Evolutionary conservation across 2,113 vertebrate species (phyloP).

Genomic region (Lepisosteus osseus): DNA sequence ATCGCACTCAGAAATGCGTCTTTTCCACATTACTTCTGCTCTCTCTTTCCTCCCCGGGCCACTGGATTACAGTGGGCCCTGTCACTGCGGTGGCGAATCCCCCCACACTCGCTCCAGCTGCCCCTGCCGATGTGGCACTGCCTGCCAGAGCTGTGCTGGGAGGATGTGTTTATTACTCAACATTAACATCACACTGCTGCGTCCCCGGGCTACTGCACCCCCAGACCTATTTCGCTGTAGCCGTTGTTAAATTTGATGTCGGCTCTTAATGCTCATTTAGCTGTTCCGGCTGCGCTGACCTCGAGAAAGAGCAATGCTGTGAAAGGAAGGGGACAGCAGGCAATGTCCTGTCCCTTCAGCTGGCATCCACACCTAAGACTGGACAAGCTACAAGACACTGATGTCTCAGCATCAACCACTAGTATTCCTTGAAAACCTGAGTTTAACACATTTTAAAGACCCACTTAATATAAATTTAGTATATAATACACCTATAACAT

Average conservation of each 20-base stretch:
- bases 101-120: neutral
- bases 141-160: neutral
- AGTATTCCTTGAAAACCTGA: no score
- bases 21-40: neutral
- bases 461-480: no score
- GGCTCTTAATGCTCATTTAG: slow-evolving; percentile 30
- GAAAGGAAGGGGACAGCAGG: neutral
- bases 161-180: slow-evolving; percentile 31
- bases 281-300: slow-evolving; percentile 26
- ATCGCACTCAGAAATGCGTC: no score
- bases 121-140: neutral
- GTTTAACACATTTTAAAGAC: no score
- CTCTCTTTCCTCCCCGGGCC: neutral
- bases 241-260: slow-evolving; percentile 44
- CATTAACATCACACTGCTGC: slow-evolving; percentile 39
- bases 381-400: no score
- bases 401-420: no score
- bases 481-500: no score
- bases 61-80: no score
- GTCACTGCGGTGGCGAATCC: neutral
- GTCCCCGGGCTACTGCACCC: slow-evolving; percentile 37
- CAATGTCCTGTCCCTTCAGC: neutral
- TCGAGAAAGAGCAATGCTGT: neutral
- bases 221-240: slow-evolving; percentile 37
- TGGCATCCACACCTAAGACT: no score